A percentile compares a stretch with the other conserved stretches of the same genome.
These are phyloP conservation scores for Choristoneura fumiferana DNA, from an alignment of 1,140 invertebrate genomes.

Conservation along the genomic window DNA sequence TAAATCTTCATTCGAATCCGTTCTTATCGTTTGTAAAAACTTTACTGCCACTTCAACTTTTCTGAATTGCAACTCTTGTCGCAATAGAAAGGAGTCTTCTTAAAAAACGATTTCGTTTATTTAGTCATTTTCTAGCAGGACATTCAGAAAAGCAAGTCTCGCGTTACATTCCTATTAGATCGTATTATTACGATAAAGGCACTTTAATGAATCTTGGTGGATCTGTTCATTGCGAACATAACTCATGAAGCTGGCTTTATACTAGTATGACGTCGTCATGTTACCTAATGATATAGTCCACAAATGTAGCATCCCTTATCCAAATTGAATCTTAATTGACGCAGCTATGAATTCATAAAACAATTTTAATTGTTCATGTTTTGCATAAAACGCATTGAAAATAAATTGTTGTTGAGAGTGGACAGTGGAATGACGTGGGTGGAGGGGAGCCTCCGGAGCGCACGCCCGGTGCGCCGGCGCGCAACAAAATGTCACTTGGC, in stretches of 20 bases:
- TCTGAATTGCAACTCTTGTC: constrained; percentile 2
- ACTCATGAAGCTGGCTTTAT: constrained; percentile 31
- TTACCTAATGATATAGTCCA: constrained; percentile 49
- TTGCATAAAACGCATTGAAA: constrained; percentile 59
- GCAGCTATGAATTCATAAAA: constrained; percentile 57
- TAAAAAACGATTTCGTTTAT: too few relatives aligned
- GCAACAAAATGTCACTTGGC: constrained; percentile 64
- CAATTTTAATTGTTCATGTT: constrained; percentile 62
- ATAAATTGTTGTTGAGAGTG: constrained; percentile 53
- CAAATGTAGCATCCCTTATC: constrained; percentile 54
- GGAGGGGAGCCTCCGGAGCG: constrained; percentile 26
- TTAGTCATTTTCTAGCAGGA: too few relatives aligned
- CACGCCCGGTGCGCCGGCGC: constrained; percentile 34
- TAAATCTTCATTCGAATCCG: constrained; percentile 48
- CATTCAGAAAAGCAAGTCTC: too few relatives aligned
- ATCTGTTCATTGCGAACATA: constrained; percentile 28
- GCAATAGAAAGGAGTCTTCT: not conserved
- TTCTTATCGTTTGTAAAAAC: constrained; percentile 54
- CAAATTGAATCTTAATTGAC: constrained; percentile 66
- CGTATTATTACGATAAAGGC: constrained; percentile 1
- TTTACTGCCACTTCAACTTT: constrained; percentile 36
- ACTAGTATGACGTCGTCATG: constrained; percentile 28
- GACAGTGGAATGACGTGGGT: constrained; percentile 49
- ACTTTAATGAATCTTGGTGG: not conserved
- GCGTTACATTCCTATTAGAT: not conserved